These are phyloP conservation scores for Noctuana brunneofusca DNA, from an alignment of 2,888 invertebrate genomes.

Conservation along the genomic window DNA sequence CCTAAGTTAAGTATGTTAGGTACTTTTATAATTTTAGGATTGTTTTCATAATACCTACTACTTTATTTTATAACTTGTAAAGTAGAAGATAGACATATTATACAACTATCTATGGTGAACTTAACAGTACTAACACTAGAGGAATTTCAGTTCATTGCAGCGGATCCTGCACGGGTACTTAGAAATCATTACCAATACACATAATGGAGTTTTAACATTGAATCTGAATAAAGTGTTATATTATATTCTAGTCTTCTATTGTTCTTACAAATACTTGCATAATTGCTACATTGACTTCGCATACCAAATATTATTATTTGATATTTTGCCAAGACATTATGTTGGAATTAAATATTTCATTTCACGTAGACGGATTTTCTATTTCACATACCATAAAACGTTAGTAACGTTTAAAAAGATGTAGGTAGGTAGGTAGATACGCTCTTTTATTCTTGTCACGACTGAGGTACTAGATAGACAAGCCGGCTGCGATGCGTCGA, in stretches of 20 bases:
- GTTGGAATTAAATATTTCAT: slow-evolving; percentile 29
- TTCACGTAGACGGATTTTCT: slow-evolving; percentile 32
- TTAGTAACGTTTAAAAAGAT: slow-evolving; percentile 19
- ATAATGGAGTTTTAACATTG: slow-evolving; percentile 28
- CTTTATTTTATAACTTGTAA: too few relatives aligned
- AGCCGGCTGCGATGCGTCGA: slow-evolving; percentile 55
- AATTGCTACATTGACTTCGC: slow-evolving; percentile 32
- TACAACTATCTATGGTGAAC: too few relatives aligned
- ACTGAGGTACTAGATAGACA: slow-evolving; percentile 60
- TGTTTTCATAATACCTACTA: too few relatives aligned
- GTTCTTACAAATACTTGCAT: slow-evolving; percentile 35
- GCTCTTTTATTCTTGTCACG: slow-evolving; percentile 56
- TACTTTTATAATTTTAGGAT: too few relatives aligned
- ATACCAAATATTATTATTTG: slow-evolving; percentile 35
- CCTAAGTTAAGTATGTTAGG: too few relatives aligned
- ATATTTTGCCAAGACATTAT: slow-evolving; percentile 33
- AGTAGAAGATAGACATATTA: too few relatives aligned
- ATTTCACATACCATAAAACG: slow-evolving; percentile 13
- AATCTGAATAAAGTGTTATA: slow-evolving; percentile 31
- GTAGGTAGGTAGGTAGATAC: background rate
- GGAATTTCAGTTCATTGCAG: too few relatives aligned
- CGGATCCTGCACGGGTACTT: slow-evolving; percentile 15
- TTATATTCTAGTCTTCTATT: slow-evolving; percentile 34
- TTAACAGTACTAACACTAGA: too few relatives aligned
- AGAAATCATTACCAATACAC: slow-evolving; percentile 32